These are phyloP conservation scores for Syngnathus scovelli DNA, from an alignment of 2,113 vertebrate species.

Conservation along the genomic window DNA sequence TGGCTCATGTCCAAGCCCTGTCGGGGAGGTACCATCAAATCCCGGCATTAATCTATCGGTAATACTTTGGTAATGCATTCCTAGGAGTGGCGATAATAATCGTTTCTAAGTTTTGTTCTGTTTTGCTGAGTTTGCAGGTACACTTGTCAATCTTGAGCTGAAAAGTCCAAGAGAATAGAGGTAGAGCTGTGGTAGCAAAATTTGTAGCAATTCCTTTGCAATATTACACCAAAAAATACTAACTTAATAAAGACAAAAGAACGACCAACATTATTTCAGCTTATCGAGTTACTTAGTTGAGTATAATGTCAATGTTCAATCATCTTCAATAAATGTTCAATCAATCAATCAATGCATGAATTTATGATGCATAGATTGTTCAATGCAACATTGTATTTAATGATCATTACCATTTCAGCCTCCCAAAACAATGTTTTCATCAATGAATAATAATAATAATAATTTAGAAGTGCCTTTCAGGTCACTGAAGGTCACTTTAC, in stretches of 20 bases:
- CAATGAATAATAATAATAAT: background rate
- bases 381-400: no score
- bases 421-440: background rate
- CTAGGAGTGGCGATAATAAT: constrained; percentile 16
- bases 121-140: background rate
- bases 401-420: background rate
- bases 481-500: no score
- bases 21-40: constrained; percentile 59
- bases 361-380: no score
- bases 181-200: background rate
- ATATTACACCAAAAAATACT: background rate
- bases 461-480: no score
- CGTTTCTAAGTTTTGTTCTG: constrained; percentile 3
- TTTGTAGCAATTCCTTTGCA: background rate
- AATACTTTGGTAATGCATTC: constrained; percentile 18
- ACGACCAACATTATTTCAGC: no score
- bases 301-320: no score
- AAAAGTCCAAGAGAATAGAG: background rate
- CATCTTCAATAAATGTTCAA: no score
- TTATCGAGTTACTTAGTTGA: no score
- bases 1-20: constrained; percentile 7
- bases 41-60: constrained; percentile 51
- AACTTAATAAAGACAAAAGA: background rate
- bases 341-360: no score
- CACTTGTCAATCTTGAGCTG: constrained; percentile 11